Conservation (phyloP, 1,140 invertebrate species). For the Drosophila melanica region DNA sequence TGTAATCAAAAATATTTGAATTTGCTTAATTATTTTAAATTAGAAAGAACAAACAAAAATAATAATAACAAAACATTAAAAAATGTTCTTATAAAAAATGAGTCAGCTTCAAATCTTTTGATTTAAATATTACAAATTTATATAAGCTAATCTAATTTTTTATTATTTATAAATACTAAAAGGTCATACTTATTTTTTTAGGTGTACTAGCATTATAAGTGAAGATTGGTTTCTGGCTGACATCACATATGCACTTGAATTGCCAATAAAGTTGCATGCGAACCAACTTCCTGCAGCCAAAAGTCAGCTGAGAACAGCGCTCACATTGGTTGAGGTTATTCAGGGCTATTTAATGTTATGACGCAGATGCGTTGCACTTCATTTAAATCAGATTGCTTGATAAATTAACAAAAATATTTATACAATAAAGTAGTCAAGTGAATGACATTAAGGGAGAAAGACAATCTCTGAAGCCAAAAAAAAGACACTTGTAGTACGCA, state of each 20-base stretch:
- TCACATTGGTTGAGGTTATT: constrained; percentile 3
- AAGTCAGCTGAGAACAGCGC: constrained; percentile 12
- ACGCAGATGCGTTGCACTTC: constrained; percentile 22
- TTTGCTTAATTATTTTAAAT: too few species aligned
- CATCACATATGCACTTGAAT: constrained; percentile 20
- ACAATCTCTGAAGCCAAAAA: constrained; percentile 12
- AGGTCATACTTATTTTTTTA: neutral
- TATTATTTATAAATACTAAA: too few species aligned
- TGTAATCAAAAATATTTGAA: too few species aligned
- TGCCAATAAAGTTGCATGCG: constrained; percentile 19
- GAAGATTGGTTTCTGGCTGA: constrained; percentile 18
- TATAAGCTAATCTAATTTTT: too few species aligned
- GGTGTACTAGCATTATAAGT: constrained; percentile 3
- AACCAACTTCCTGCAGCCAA: constrained; percentile 18
- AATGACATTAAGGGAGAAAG: constrained; percentile 6
- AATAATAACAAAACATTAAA: neutral
- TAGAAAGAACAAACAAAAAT: neutral
- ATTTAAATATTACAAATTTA: neutral
- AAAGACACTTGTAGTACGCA: neutral
- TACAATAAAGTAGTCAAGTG: constrained; percentile 16
- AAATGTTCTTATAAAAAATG: too few species aligned
- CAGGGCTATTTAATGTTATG: neutral
- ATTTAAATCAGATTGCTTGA: constrained; percentile 37
- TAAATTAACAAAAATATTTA: constrained; percentile 31
- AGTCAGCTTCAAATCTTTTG: too few species aligned